phyloP scores from a whole-genome alignment of 2,797 vertebrate genomes.

The Strix occidentalis region DNA sequence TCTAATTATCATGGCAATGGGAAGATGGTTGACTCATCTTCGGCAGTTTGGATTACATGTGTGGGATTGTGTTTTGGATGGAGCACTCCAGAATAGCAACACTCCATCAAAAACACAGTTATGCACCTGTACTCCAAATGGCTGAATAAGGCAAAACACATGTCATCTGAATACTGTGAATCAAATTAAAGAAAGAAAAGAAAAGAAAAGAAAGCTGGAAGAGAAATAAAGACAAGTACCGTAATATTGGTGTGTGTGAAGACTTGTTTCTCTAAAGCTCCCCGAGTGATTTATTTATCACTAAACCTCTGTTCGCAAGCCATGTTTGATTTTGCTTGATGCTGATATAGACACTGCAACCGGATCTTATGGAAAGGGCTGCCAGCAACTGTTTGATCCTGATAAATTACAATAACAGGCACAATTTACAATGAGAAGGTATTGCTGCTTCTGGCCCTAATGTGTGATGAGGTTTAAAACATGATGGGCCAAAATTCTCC shows the following conservation, averaged over 20 bases:
- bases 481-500: slow-evolving; percentile 35
- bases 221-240: slow-evolving; percentile 72
- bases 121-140: slow-evolving; percentile 84
- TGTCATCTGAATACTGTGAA: slow-evolving; percentile 74
- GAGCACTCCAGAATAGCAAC: slow-evolving; percentile 81
- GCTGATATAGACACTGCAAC: slow-evolving; percentile 63
- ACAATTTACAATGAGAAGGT: slow-evolving; percentile 64
- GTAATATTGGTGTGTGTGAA: slow-evolving; percentile 58
- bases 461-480: slow-evolving; percentile 45
- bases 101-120: slow-evolving; percentile 82
- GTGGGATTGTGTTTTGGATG: slow-evolving; percentile 79
- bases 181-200: slow-evolving; percentile 61
- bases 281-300: slow-evolving; percentile 73
- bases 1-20: slow-evolving; percentile 61
- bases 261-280: slow-evolving; percentile 66
- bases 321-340: slow-evolving; percentile 70
- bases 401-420: slow-evolving; percentile 67
- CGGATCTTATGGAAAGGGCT: slow-evolving; percentile 55
- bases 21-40: slow-evolving; percentile 73
- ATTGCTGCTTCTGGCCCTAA: slow-evolving; percentile 62
- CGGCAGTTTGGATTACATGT: slow-evolving; percentile 77
- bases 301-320: slow-evolving; percentile 75
- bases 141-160: slow-evolving; percentile 81
- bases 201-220: slow-evolving; percentile 57
- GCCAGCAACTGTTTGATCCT: slow-evolving; percentile 64